Conservation (phyloP, 2,797 vertebrate genomes). For the Oophaga sylvatica region DNA sequence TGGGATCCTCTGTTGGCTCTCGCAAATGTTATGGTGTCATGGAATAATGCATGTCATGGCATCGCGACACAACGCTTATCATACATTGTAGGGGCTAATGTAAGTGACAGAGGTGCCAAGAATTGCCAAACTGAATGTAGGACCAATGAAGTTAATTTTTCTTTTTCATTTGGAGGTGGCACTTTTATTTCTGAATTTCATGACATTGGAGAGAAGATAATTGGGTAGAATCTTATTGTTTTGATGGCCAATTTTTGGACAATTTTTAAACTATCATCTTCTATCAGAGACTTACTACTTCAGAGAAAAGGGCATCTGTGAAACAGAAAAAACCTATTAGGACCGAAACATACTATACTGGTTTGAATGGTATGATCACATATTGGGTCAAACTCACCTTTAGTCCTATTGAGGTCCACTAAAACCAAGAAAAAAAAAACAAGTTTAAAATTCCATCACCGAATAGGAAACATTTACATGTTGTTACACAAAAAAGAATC, state of each 20-base stretch:
- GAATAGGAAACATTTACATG: too few relatives aligned
- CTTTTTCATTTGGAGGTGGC: background rate
- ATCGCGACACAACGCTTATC: too few relatives aligned
- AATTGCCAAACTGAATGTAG: too few relatives aligned
- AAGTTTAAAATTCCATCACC: background rate
- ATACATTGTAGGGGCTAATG: too few relatives aligned
- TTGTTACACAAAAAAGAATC: background rate
- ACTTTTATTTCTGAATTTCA: background rate
- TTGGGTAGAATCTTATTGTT: background rate
- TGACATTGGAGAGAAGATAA: background rate
- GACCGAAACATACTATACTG: background rate
- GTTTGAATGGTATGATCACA: background rate
- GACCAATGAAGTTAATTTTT: too few relatives aligned
- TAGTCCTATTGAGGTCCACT: background rate
- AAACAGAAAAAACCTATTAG: background rate
- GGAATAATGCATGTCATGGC: too few relatives aligned
- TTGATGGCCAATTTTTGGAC: too few relatives aligned
- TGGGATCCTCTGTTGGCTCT: too few relatives aligned
- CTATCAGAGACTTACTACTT: slow-evolving; percentile 13
- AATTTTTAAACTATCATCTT: background rate
- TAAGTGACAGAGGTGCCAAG: too few relatives aligned
- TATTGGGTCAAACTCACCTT: slow-evolving; percentile 28
- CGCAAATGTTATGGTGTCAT: too few relatives aligned
- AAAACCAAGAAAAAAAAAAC: slow-evolving; percentile 11
- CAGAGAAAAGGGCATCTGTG: background rate